Base-by-base conservation (phyloP, 2,797 vertebrate genomes). In the Gymnothorax reevesii region DNA sequence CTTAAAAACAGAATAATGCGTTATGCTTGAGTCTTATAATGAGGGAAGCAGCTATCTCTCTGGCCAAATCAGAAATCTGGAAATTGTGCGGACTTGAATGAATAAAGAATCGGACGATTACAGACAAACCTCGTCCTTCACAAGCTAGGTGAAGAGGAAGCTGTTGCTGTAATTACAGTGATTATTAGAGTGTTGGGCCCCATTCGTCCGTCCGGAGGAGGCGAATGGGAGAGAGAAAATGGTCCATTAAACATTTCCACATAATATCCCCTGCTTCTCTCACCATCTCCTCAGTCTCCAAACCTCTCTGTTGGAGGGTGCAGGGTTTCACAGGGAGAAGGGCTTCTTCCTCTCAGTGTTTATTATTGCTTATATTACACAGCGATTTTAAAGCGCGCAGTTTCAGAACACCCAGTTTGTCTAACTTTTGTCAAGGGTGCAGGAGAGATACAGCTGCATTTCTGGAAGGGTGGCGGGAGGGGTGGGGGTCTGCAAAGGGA, bases 401-500 rank as follows among this genome's bases (percentile, higher is more conserved):
- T 73, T 82, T 60, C 33, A 9, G 52, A 69, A 82, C 82, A 22
- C 83, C 62, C 12, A 13, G 12, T 75, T 91, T 90, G 91, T 85
- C 69, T 86, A 91, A 90, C 77, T 22, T 55, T n/a, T 83, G 82
- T 59, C 59, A 42, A 20, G 49, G 82, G 82, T 82, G 75, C 17
- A 83, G 88, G 52, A 25, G 87, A 84, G 87, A 85, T 86, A 86
- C 71, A 52, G 87, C 87, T 85, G 83, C 33, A 2, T 42, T 42
- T 42, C 33, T 83, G 86, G 84, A 77, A 75, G 71, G 42, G 52
- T 59, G 80, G 4, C 59, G 54, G 85, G 82, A 84, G 90, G 86
- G 3, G 77, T 54, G 84, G 73, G 84, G 89, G 86, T 64, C 27
- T 33, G 59, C n/a, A 52, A 20, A 84, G 86, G 85, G 85, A 73